phyloP scores from a whole-genome alignment of 2,888 invertebrate species.

The Drosophila quasianomalipes region DNA sequence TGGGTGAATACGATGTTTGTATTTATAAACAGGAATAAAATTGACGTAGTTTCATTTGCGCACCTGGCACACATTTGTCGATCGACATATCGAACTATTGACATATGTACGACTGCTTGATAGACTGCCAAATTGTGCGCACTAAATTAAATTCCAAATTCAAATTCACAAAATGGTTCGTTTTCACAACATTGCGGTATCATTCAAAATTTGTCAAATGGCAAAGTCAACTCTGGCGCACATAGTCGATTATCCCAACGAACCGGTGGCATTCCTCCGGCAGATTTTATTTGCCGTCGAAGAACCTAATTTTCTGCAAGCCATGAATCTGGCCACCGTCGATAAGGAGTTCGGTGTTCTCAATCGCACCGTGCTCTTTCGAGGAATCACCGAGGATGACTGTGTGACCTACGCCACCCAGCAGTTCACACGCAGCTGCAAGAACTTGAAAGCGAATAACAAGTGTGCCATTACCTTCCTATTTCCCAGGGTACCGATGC shows the following conservation, averaged over 20 bases:
- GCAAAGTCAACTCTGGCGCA: slow-evolving; percentile 56
- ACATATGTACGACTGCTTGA: not conserved
- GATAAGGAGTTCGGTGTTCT: slow-evolving; percentile 80
- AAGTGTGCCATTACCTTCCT: slow-evolving; percentile 73
- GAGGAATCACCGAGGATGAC: slow-evolving; percentile 73
- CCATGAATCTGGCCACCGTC: slow-evolving; percentile 82
- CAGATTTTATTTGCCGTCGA: slow-evolving; percentile 48
- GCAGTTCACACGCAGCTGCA: slow-evolving; percentile 77
- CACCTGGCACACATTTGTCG: slow-evolving; percentile 15
- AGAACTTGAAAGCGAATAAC: slow-evolving; percentile 74
- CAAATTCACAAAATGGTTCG: not conserved
- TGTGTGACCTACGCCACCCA: slow-evolving; percentile 79
- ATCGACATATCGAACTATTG: slow-evolving; percentile 15
- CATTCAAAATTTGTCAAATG: slow-evolving; percentile 13
- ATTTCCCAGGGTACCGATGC: slow-evolving; percentile 43
- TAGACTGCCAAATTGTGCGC: slow-evolving; percentile 36
- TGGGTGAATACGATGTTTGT: slow-evolving; percentile 20
- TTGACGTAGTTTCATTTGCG: slow-evolving; percentile 10
- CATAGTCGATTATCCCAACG: slow-evolving; percentile 62
- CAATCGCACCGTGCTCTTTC: slow-evolving; percentile 81
- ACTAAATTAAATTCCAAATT: slow-evolving; percentile 4
- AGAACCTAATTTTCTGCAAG: slow-evolving; percentile 7
- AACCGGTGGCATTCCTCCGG: slow-evolving; percentile 75
- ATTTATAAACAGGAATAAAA: slow-evolving; percentile 54
- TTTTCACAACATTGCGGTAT: not conserved